Base-by-base conservation (phyloP, 92 coral and sea anemone species). In the Diadumene lineata region DNA sequence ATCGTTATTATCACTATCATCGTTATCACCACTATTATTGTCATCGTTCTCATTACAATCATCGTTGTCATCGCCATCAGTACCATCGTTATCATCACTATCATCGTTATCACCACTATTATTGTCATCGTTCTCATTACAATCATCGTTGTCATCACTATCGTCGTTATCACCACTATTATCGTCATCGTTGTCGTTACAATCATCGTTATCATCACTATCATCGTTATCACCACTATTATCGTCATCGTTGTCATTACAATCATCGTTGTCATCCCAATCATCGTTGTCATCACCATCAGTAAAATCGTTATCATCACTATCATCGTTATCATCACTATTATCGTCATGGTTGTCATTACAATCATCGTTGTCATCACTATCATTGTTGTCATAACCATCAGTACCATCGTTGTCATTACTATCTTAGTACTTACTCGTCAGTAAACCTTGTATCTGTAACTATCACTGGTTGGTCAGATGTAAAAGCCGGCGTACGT, bases 401-500 rank as follows among this genome's bases (percentile, higher is more conserved):
- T 38, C 48, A 38, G 6, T 13, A 38, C 48, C 48, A 23, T 22
- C 64, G 26, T 32, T 32, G 26, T 53, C 23, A 22, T 15, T 26
- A 58, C 6, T 22, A 26, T 22, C 1, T 9, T 11, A 28, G 19
- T 26, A 69, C 85, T 34, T 81, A 94, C 98, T 89, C 80, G 83
- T 94, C 98, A 25, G 80, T 87, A 76, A 84, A 94, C 23, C 85
- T 80, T 22, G 97, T 82, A 1, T 85, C 75, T 33, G 65, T 68
- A 43, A 86, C 92, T 8, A 79, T 69, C 19, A 67, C 83, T n/a
- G 80, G 51, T 31, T 78, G 51, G 17, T 86, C 87, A 19, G 75
- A 34, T 17, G 89, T 81, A 61, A 94, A 89, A 1, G 97, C 84
- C 15, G 98, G 98, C 10, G 86, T 71, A 61, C 98, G 82, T 26